Base-by-base conservation (phyloP, 2,888 invertebrate genomes). In the Aspidiotus destructor region DNA sequence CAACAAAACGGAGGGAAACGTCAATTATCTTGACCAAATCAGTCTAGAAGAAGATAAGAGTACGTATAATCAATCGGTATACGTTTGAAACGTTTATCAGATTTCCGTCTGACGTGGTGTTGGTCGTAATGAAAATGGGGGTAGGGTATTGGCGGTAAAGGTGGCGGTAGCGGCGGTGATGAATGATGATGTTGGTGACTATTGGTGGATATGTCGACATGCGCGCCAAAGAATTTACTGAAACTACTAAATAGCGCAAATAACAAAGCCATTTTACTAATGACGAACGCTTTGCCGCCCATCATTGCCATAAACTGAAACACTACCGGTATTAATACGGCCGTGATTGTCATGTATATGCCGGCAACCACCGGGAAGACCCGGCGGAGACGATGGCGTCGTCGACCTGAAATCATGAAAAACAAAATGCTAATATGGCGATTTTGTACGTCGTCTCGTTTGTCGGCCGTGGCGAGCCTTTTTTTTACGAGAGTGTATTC, bases 271-370 rank as follows among this genome's bases (percentile, higher is more conserved):
- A 90, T 86, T 79, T 90, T 90, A 5, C 89, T 88, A 17, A 90
- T 78, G 0, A 90, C 77, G 6, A 90, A 77, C 0, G 90, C 89
- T 75, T 90, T 91, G 44, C 90, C 90, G 8, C 89, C 89, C 2
- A 91, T 80, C 0, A 90, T 86, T 0, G 90, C 88, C 1, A 91
- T 80, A 77, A 91, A 86, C 76, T 91, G 89, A 76, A 91, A 91
- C 13, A 89, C 90, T 84, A 90, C 85, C 0, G 90, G 90, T 11
- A 90, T 80, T 0, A 90, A 76, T 3, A 90, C 85, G 76, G 88
- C 84, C 1, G 87, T 86, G 75, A 90, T 83, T 16, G 88, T 84
- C 41, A 89, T 82, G 16, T 88, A 79, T 0, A 88, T 89, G 75
- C 89, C 88, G 81, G 89, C 85, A 83, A 90, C 84, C 78, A 89